Percentiles rank a stretch among this genome's conserved stretches.
Conservation (phyloP, 2,888 invertebrate genomes). For the Pristionchus mayeri region DNA sequence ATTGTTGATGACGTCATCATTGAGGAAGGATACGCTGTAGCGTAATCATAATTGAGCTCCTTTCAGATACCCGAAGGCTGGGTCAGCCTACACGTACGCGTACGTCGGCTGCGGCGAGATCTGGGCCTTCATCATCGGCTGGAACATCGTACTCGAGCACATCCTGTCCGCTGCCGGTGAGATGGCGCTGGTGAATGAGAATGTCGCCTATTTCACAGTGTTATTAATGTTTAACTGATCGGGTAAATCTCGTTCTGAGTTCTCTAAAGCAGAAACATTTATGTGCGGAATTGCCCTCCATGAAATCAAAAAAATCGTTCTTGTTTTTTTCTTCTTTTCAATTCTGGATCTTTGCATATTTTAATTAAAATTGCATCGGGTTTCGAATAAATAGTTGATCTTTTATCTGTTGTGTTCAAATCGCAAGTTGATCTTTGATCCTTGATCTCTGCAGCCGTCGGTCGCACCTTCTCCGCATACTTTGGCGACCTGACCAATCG, state of each 20-base stretch:
- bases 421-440: background rate
- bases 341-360: too few relatives aligned
- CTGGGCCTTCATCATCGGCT: slow-evolving; percentile 86
- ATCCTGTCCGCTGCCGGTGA: slow-evolving; percentile 81
- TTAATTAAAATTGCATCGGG: too few relatives aligned
- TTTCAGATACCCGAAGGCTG: slow-evolving; percentile 86
- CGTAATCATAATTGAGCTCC: background rate
- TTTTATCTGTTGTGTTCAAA: background rate
- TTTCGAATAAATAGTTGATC: too few relatives aligned
- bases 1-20: too few relatives aligned
- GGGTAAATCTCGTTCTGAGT: too few relatives aligned
- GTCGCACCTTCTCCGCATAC: slow-evolving; percentile 78
- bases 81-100: slow-evolving; percentile 85
- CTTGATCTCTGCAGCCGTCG: slow-evolving; percentile 75
- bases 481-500: slow-evolving; percentile 76
- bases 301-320: too few relatives aligned
- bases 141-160: slow-evolving; percentile 82
- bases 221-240: too few relatives aligned
- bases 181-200: background rate
- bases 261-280: too few relatives aligned
- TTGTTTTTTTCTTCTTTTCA: too few relatives aligned
- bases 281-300: too few relatives aligned
- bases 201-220: too few relatives aligned
- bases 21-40: too few relatives aligned
- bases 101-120: slow-evolving; percentile 96